Base-by-base conservation (phyloP, 2,888 invertebrate genomes). In the Dryococelus australis region DNA sequence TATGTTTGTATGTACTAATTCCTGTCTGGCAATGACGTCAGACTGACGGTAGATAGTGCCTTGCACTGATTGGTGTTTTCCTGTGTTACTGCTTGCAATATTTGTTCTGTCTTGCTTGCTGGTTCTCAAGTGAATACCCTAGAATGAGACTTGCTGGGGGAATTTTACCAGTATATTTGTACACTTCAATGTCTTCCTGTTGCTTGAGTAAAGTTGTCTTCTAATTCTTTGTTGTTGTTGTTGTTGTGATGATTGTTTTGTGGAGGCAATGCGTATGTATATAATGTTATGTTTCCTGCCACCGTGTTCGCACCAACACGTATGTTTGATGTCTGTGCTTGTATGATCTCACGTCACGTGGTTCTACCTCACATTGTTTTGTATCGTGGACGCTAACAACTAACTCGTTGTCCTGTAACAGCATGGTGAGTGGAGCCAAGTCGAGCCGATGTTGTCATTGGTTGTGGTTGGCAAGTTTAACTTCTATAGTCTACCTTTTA, bases 61-160 rank as follows among this genome's bases (percentile, higher is more conserved):
- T 88, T 88, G 88, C 83, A 51, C 28, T 87, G 86, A 88, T 87
- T 87, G 51, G 87, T 53, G 65, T 65, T 65, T 65, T 65, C 47
- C 47, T 85, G 85, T 85, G 43, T 51, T 85, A 47, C 8, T 85
- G 53, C 47, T 85, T 47, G 85, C 47, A n/a, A 47, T 85, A 53
- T 65, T 65, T 85, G 85, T 85, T 43, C 47, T 85, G 43, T 43
- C 85, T 47, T 85, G 85, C 85, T 85, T 85, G 47, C 16, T 51
- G 65, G 65, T 65, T 53, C 85, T 85, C 43, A 27, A 27, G 85
- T 47, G 53, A 51, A 53, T 85, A 85, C 43, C 53, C 53, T 85
- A 26, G 53, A 85, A 27, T 27, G 53, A 27, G 85, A 47, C 47
- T 43, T 85, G 43, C 53, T 35, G 35, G 43, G 81, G 43, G 27